phyloP scores from a whole-genome alignment of 2,797 vertebrate species.

The Buceros bicornis region DNA sequence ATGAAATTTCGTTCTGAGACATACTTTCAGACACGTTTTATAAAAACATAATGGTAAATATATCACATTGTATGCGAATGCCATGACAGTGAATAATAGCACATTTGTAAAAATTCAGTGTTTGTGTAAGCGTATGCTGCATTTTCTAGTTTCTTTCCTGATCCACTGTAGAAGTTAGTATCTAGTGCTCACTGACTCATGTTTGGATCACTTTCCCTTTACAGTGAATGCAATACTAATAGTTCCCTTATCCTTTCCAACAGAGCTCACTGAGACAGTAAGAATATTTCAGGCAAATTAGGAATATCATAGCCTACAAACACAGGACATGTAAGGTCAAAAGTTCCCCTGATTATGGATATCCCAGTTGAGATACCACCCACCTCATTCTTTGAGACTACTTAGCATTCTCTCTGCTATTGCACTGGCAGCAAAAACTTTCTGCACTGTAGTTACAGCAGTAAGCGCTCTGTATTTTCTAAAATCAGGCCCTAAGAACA shows the following conservation, averaged over 20 bases:
- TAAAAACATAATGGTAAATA: background rate
- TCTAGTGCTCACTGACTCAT: background rate
- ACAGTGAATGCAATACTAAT: background rate
- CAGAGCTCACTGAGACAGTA: background rate
- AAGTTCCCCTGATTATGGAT: conserved; percentile 16
- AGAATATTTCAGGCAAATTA: conserved; percentile 29
- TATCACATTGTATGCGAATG: background rate
- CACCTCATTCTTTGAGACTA: background rate
- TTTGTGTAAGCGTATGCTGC: background rate
- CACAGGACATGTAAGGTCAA: conserved; percentile 11
- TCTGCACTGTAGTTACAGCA: background rate
- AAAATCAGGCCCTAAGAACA: conserved; percentile 11
- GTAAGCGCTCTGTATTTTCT: background rate
- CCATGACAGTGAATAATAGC: background rate
- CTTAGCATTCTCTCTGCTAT: background rate
- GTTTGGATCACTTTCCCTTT: background rate
- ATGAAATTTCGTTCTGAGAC: background rate
- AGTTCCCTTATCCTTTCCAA: background rate
- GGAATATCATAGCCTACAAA: conserved; percentile 10
- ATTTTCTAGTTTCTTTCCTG: background rate
- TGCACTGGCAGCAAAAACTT: background rate
- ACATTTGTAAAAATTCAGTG: background rate
- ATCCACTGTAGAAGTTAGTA: background rate
- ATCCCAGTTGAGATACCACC: background rate
- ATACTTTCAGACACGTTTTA: background rate